These are phyloP conservation scores for Pristionchus japonicus DNA, from an alignment of 2,888 invertebrate genomes.

Conservation along the genomic window DNA sequence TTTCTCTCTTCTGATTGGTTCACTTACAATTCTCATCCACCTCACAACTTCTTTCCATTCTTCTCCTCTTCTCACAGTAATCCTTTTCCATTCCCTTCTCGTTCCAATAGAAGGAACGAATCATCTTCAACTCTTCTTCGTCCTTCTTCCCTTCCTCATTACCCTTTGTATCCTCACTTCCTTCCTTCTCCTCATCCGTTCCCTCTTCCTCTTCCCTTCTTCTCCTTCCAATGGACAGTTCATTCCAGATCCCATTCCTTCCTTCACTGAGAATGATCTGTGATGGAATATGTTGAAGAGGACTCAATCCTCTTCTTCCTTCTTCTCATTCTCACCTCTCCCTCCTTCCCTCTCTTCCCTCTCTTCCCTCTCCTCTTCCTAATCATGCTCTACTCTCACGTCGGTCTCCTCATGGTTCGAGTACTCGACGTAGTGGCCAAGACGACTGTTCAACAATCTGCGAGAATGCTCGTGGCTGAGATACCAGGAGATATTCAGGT, in stretches of 20 bases:
- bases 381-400: conserved; percentile 69
- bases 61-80: neutral
- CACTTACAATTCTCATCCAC: neutral
- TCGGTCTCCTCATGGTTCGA: conserved; percentile 72
- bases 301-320: neutral
- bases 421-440: conserved; percentile 73
- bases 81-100: neutral
- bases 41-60: neutral
- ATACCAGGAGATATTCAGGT: conserved; percentile 74
- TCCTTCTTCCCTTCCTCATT: neutral
- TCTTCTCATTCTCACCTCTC: neutral
- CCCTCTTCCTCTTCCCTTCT: neutral
- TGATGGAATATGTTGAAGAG: conserved; percentile 4
- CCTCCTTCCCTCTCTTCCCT: neutral
- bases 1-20: neutral
- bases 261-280: neutral
- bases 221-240: neutral
- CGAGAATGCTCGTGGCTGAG: conserved; percentile 73
- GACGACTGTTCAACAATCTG: conserved; percentile 73
- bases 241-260: neutral
- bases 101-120: neutral
- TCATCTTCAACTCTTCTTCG: neutral
- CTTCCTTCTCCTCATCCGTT: neutral
- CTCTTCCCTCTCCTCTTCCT: neutral
- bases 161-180: neutral